phyloP scores from a whole-genome alignment of 2,113 vertebrate genomes.

The Salvelinus alpinus region DNA sequence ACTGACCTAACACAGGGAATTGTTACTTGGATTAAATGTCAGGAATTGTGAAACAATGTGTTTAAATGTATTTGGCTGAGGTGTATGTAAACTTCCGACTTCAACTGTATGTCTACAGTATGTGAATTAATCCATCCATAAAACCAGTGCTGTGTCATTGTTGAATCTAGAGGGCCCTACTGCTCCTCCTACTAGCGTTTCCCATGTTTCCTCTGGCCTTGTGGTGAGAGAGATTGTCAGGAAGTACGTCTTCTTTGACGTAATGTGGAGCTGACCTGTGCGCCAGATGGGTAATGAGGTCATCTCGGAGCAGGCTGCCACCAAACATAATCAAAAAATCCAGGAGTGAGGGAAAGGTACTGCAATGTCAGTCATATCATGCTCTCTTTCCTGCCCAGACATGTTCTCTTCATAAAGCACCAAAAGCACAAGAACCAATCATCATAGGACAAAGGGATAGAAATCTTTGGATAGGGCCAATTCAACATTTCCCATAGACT shows the following conservation, averaged over 20 bases:
- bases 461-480: neutral
- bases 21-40: too few species aligned
- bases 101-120: neutral
- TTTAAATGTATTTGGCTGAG: too few species aligned
- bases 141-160: constrained; percentile 28
- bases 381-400: constrained; percentile 51
- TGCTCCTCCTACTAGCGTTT: neutral
- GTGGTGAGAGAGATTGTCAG: constrained; percentile 46
- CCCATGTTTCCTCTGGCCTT: constrained; percentile 29
- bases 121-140: constrained; percentile 12
- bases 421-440: constrained; percentile 15
- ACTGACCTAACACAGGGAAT: too few species aligned
- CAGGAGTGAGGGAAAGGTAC: constrained; percentile 21
- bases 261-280: constrained; percentile 55
- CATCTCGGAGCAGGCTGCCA: constrained; percentile 57
- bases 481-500: neutral
- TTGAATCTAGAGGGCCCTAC: constrained; percentile 23
- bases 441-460: neutral
- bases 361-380: constrained; percentile 26
- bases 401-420: constrained; percentile 38
- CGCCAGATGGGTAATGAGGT: constrained; percentile 60
- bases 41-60: too few species aligned
- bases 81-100: too few species aligned
- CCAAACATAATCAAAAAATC: constrained; percentile 63
- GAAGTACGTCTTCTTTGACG: constrained; percentile 60